Evolutionary conservation across 2,797 vertebrate genomes (phyloP), one percentile per base, ranked within the genome.

Genomic region (Artibeus lituratus): DNA sequence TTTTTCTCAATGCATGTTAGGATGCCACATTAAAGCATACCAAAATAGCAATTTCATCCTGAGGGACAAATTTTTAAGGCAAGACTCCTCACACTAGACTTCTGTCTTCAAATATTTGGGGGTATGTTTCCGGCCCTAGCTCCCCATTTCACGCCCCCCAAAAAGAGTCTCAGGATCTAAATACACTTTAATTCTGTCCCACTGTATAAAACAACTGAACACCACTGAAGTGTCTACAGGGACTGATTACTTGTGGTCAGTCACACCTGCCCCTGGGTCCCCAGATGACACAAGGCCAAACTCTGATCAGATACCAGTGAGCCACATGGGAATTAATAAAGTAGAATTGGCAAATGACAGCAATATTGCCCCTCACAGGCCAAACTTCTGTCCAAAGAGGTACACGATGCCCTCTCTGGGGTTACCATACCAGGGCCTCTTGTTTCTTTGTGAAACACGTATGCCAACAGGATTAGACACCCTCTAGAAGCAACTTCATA

Each of bases 141-240:
- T 69, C 29, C n/a, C 2, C 37, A 90, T 37, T 49, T 8, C 18
- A 5, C 37, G 1, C 2, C 12, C 4, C 0, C 11, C 8, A 51
- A 78, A 91, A 32, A 32, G 42, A 80, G n/a, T 70, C 84, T 35
- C 59, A 84, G 24, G 8, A 87, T n/a, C 35, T 87, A 85, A 92
- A 55, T n/a, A 42, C 47, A 83, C 14, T 94, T 84, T 72, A 84
- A 69, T 44, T 87, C 18, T 84, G 88, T 87, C 59, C 39, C 4
- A 62, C 3, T 51, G 10, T 14, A 72, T 87, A 96, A 97, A 93
- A 82, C 39, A 49, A 55, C 72, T 82, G 84, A 18, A 93, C 19
- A 90, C 26, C 67, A 59, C 81, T 86, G 89, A 96, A 55, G 85
- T 67, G n/a, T 70, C 92, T 73, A 87, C 76, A 97, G 92, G 90